Evolutionary conservation across 2,797 vertebrate genomes (phyloP).

Genomic region (Sebastes itinus): DNA sequence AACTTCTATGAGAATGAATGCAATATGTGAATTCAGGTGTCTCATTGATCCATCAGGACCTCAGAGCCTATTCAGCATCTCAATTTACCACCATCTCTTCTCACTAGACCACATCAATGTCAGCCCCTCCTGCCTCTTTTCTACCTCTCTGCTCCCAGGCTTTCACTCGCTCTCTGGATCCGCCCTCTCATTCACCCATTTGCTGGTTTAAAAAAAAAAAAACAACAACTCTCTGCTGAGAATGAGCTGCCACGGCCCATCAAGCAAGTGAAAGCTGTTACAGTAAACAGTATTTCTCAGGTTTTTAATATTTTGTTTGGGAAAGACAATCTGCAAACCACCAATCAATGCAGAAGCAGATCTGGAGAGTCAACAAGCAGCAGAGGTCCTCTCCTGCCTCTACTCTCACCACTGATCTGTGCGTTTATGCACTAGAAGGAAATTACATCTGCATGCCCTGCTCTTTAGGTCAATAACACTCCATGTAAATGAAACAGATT

Average conservation of each 20-base stretch:
- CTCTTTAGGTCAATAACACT: constrained; percentile 18
- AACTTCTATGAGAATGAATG: constrained; percentile 59
- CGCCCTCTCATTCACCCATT: constrained; percentile 23
- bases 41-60: constrained; percentile 69
- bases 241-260: constrained; percentile 12
- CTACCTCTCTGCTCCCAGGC: constrained; percentile 7
- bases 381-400: constrained; percentile 1
- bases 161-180: constrained; percentile 20
- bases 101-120: constrained; percentile 51
- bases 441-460: constrained; percentile 39
- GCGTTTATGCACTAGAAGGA: constrained; percentile 6
- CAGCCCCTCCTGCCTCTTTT: constrained; percentile 12
- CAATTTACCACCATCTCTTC: constrained; percentile 63
- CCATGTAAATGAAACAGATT: constrained; percentile 16
- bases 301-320: constrained; percentile 21
- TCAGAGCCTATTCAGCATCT: constrained; percentile 65
- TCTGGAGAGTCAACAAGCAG: constrained; percentile 48
- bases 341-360: constrained; percentile 48
- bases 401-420: constrained; percentile 1
- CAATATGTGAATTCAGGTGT: constrained; percentile 59
- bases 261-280: background rate
- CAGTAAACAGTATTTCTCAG: constrained; percentile 10
- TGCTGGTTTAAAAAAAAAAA: constrained; percentile 14
- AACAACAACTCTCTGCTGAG: background rate
- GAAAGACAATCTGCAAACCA: constrained; percentile 16